phyloP scores from a whole-genome alignment of 1,140 invertebrate genomes.

The Lanistes nyassanus region DNA sequence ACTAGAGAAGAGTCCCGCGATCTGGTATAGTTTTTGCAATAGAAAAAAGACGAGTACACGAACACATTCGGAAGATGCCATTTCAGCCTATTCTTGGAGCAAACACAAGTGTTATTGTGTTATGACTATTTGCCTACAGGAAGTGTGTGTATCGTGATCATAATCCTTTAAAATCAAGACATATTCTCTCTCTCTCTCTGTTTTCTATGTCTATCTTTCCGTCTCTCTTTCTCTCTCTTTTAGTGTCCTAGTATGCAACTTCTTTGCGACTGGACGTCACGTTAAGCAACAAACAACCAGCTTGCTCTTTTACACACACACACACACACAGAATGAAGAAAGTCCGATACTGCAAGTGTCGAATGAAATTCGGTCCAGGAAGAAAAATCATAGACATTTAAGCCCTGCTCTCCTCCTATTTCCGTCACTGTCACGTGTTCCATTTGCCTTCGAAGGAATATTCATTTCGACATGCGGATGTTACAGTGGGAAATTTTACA shows the following conservation, averaged over 20 bases:
- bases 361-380: no score
- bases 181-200: constrained; percentile 18
- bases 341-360: no score
- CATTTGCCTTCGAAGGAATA: neutral
- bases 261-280: no score
- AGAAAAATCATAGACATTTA: no score
- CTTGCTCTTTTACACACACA: neutral
- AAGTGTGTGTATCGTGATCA: neutral
- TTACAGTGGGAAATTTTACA: no score
- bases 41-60: no score
- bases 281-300: neutral
- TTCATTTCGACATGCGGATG: neutral
- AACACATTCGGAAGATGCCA: neutral
- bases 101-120: neutral
- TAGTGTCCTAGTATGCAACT: neutral
- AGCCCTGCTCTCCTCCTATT: constrained; percentile 6
- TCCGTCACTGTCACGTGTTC: constrained; percentile 12
- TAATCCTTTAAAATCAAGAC: neutral
- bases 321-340: constrained; percentile 1
- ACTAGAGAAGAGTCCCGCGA: no score
- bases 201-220: constrained; percentile 13
- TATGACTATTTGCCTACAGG: constrained; percentile 3
- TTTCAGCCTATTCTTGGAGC: neutral
- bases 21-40: no score
- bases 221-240: constrained; percentile 24